phyloP scores from a whole-genome alignment of 2,113 vertebrate genomes.

The Anarrhichthys ocellatus region DNA sequence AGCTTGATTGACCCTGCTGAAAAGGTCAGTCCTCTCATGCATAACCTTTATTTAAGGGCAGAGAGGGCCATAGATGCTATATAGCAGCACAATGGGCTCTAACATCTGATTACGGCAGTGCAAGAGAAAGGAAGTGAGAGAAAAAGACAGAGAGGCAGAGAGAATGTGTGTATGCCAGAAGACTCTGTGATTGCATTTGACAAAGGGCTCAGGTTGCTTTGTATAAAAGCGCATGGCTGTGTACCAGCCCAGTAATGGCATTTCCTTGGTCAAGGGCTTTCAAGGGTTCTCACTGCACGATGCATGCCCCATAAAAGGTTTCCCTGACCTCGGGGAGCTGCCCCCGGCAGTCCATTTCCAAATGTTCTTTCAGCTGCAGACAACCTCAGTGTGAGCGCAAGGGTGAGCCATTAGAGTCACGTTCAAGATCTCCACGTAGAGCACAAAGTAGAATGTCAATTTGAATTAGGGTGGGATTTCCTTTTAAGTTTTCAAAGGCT shows the following conservation, averaged over 20 bases:
- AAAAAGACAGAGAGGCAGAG: conserved; percentile 15
- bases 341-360: conserved; percentile 55
- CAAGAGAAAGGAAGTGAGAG: conserved; percentile 5
- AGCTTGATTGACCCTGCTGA: conserved; percentile 53
- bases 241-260: conserved; percentile 54
- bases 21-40: conserved; percentile 69
- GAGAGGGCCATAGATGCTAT: conserved; percentile 32
- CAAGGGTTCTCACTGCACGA: conserved; percentile 46
- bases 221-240: conserved; percentile 41
- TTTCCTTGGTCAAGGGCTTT: conserved; percentile 69
- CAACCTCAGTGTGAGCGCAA: conserved; percentile 35
- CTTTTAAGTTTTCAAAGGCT: conserved; percentile 64
- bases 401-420: conserved; percentile 54
- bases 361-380: conserved; percentile 57
- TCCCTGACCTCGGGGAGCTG: conserved; percentile 69
- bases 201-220: conserved; percentile 54
- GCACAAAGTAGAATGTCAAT: conserved; percentile 67
- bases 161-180: conserved; percentile 3
- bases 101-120: conserved; percentile 54
- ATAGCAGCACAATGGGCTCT: conserved; percentile 26
- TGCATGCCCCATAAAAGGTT: conserved; percentile 61
- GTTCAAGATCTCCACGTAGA: conserved; percentile 51
- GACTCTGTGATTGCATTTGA: conserved; percentile 56
- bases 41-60: conserved; percentile 68
- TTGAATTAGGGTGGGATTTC: conserved; percentile 72